A percentile compares a stretch with the other conserved stretches of the same genome.
Evolutionary conservation across 2,113 vertebrate species (phyloP).

Genomic region (Paracanthobrama guichenoti): DNA sequence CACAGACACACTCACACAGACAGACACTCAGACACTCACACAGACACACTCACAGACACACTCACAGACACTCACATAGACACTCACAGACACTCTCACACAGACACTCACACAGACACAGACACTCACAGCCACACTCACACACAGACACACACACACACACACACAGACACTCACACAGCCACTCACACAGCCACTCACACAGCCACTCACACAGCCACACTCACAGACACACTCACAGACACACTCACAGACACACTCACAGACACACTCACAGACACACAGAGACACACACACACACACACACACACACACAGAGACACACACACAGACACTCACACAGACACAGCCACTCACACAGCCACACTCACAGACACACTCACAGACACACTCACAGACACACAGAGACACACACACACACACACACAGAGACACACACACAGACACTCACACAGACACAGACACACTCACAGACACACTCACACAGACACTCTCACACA

Average conservation of each 20-base stretch:
- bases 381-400: constrained; percentile 7
- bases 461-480: constrained; percentile 1
- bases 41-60: background rate
- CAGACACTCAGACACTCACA: background rate
- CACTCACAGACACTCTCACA: background rate
- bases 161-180: background rate
- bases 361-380: background rate
- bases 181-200: background rate
- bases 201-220: no score
- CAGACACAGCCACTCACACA: background rate
- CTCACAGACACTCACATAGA: background rate
- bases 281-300: constrained; percentile 8
- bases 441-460: background rate
- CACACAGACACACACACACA: constrained; percentile 7
- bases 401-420: background rate
- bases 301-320: background rate
- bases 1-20: background rate
- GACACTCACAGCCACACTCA: background rate
- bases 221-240: background rate
- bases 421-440: no score
- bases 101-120: background rate
- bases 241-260: background rate
- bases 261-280: background rate
- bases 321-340: background rate
- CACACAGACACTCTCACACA: background rate